Base-by-base conservation (phyloP, 2,113 vertebrate species). In the Taxidea taxus region DNA sequence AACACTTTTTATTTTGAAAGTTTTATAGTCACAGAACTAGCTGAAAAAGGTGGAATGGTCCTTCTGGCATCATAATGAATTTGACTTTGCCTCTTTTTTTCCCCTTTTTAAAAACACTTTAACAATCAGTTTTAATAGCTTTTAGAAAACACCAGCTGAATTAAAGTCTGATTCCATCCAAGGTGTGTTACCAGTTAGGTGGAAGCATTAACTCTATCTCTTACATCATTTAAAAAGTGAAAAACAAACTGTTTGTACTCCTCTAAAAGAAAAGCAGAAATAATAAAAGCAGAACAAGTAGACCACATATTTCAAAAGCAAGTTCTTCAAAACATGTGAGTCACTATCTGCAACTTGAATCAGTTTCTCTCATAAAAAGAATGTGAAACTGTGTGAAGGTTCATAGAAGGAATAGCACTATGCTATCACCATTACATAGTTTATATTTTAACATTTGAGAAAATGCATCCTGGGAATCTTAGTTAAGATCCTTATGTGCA, bases 251-350 rank as follows among this genome's bases (percentile, higher is more conserved):
- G 37, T 58, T 56, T 75, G 23, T 68, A 31, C 27, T 95, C 68
- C 25, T 60, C 83, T 77, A 39, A 90, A 94, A 96, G 15, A 68
- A 18, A 88, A 94, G 44, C 34, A 47, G n/a, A 72, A 72, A 42
- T 81, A 90, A 81, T 42, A 44, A 95, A 97, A 97, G 54, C 56
- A 81, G 84, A 85, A 75, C 49, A 96, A 56, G 49, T 87, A 72
- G 81, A 62, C 74, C 70, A 77, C 49, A 14, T 62, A 77, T 90
- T 96, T 95, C 92, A 90, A 66, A 93, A 75, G 3, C 37, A 84
- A 97, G 37, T 84, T 94, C 62, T 97, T 95, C 54, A 96, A 95
- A 95, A 95, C n/a, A 12, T 31, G 37, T 72, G 87, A 97, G 83
- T 87, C 87, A 81, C 62, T 44, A 6, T 74, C 81, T 82, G 56